Base-by-base conservation (phyloP, 2,888 invertebrate genomes). In the Pandemis cinnamomeana region DNA sequence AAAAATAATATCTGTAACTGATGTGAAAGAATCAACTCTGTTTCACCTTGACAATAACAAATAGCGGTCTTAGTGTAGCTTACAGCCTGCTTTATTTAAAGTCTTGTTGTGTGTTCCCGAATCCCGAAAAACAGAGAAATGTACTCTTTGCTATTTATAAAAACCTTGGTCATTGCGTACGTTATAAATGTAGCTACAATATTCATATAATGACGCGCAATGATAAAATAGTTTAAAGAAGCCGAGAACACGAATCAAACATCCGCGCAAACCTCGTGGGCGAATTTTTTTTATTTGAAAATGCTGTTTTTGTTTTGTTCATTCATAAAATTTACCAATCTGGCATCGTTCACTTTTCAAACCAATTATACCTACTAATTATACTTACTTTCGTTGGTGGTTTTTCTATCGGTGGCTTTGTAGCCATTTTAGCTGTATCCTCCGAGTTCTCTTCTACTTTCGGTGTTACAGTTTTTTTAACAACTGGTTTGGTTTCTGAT, bases 361-460 rank as follows among this genome's bases (percentile, higher is more conserved):
- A 8, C 6, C 7, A 27, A 27, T n/a, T 36, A 7, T n/a, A 44
- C 44, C 5, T 0, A 15, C 41, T 53, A 15, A n/a, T 46, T 20
- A 55, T 20, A 41, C 27, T 58, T 86, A 92, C 93, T 91, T 93
- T 94, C 6, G 93, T 89, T 58, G 93, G 87, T 61, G 86, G 76
- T 76, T 93, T 93, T 77, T 93, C 93, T 53, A 90, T 86, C 0
- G 91, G 93, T 75, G 94, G 94, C 83, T 94, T 94, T 0, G 94
- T 92, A 13, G 93, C 91, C 93, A 94, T 93, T 80, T 89, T 90
- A 42, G 86, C 70, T 78, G 86, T 86, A 15, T 90, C 90, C 79
- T 92, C 91, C 67, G 77, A 72, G 78, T 89, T 90, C 63, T 84
- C 86, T 78, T 83, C 80, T 75, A 75, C 75, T 79, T 83, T 82